These are phyloP conservation scores for Discoglossus pictus DNA, from an alignment of 2,797 vertebrate species.

Conservation along the genomic window DNA sequence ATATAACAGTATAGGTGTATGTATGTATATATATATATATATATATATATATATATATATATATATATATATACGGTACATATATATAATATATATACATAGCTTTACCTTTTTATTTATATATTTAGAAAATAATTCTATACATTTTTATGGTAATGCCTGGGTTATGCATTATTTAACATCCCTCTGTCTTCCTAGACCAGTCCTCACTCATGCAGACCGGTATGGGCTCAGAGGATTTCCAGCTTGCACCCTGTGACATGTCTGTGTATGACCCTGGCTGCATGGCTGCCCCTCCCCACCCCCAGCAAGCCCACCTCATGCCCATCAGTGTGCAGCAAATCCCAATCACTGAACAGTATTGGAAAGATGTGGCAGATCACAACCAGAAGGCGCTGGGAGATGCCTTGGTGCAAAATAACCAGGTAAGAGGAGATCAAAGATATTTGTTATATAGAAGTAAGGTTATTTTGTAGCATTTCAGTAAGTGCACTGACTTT, in stretches of 20 bases:
- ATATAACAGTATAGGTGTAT: not conserved
- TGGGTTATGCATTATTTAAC: no score
- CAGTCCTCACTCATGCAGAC: slow-evolving; percentile 71
- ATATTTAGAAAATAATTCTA: no score
- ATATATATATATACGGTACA: no score
- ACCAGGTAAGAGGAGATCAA: slow-evolving; percentile 68
- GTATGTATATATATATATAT: not conserved
- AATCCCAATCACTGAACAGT: slow-evolving; percentile 53
- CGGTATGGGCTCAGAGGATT: slow-evolving; percentile 55
- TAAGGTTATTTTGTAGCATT: no score
- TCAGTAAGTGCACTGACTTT: no score
- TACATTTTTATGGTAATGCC: no score
- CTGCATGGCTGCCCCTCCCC: slow-evolving; percentile 67
- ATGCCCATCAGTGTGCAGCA: slow-evolving; percentile 50
- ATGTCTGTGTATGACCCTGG: slow-evolving; percentile 66
- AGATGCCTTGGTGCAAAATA: slow-evolving; percentile 72
- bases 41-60: not conserved
- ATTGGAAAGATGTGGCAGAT: slow-evolving; percentile 72
- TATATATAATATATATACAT: no score
- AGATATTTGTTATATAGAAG: no score
- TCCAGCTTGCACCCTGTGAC: slow-evolving; percentile 66
- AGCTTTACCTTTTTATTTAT: no score
- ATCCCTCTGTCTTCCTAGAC: slow-evolving; percentile 62
- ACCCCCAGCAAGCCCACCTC: slow-evolving; percentile 50
- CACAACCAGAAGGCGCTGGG: slow-evolving; percentile 69